These are phyloP conservation scores for Caenorhabditis parvicauda DNA, from an alignment of 2,888 invertebrate species.

Conservation along the genomic window DNA sequence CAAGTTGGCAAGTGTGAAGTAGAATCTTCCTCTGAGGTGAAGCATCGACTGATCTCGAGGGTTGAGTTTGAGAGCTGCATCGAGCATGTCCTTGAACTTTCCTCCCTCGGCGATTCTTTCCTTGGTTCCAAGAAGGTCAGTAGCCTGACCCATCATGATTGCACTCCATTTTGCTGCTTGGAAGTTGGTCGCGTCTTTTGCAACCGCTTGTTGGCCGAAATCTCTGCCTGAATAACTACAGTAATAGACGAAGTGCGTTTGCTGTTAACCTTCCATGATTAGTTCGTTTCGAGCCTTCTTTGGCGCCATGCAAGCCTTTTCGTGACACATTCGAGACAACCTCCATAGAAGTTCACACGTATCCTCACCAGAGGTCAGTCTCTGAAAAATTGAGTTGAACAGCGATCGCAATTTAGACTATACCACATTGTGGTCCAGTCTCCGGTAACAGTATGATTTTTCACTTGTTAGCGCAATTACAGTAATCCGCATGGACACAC, in stretches of 20 bases:
- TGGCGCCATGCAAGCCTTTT: slow-evolving; percentile 3
- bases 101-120: slow-evolving; percentile 58
- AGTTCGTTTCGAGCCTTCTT: slow-evolving; percentile 35
- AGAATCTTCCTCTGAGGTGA: slow-evolving; percentile 47
- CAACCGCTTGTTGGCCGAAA: slow-evolving; percentile 21
- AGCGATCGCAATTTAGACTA: no score
- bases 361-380: slow-evolving; percentile 10
- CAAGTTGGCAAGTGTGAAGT: slow-evolving; percentile 44
- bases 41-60: slow-evolving; percentile 42
- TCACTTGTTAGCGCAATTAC: no score
- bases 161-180: slow-evolving; percentile 55
- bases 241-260: slow-evolving; percentile 36
- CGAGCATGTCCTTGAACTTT: slow-evolving; percentile 55
- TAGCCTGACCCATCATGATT: slow-evolving; percentile 46
- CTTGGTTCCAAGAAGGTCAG: slow-evolving; percentile 54
- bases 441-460: no score
- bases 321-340: slow-evolving; percentile 30
- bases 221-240: slow-evolving; percentile 10
- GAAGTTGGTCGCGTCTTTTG: slow-evolving; percentile 37
- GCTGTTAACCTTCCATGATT: slow-evolving; percentile 43
- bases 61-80: slow-evolving; percentile 45
- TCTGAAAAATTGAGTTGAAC: no score
- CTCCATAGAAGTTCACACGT: slow-evolving; percentile 30
- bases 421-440: no score
- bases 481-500: no score